These are phyloP conservation scores for Aphyosemion australe DNA, from an alignment of 2,113 vertebrate species.

Conservation along the genomic window DNA sequence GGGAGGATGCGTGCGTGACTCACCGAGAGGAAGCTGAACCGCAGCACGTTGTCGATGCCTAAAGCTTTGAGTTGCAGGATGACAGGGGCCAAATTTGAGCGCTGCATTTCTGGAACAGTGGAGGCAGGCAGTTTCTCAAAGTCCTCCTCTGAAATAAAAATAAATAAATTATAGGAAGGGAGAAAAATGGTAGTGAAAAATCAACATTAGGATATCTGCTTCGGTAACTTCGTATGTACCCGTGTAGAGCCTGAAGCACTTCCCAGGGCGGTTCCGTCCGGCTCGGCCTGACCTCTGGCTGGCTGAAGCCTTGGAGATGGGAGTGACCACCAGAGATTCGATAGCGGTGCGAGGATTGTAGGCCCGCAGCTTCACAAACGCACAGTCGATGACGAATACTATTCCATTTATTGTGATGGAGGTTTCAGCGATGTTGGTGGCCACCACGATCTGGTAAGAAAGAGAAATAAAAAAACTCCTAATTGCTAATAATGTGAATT, in stretches of 20 bases:
- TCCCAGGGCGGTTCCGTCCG: slow-evolving; percentile 90
- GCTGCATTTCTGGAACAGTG: slow-evolving; percentile 97
- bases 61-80: slow-evolving; percentile 97
- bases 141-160: slow-evolving; percentile 88
- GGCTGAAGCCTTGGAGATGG: slow-evolving; percentile 95
- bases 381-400: slow-evolving; percentile 93
- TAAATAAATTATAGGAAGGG: slow-evolving; percentile 15
- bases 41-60: slow-evolving; percentile 96
- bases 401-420: slow-evolving; percentile 95
- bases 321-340: slow-evolving; percentile 94
- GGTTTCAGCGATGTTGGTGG: slow-evolving; percentile 97
- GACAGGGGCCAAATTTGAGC: slow-evolving; percentile 94
- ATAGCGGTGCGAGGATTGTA: slow-evolving; percentile 93
- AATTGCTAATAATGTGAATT: too few species aligned
- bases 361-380: slow-evolving; percentile 94
- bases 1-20: slow-evolving; percentile 63
- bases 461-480: not conserved
- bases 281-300: slow-evolving; percentile 92
- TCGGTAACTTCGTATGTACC: slow-evolving; percentile 70
- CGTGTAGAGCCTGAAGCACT: slow-evolving; percentile 95
- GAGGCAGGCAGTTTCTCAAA: slow-evolving; percentile 91
- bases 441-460: slow-evolving; percentile 89
- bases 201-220: not conserved
- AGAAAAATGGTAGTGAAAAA: not conserved
- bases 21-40: slow-evolving; percentile 97